phyloP scores from a whole-genome alignment of 2,888 invertebrate genomes.

The Ormyrus nitidulus region DNA sequence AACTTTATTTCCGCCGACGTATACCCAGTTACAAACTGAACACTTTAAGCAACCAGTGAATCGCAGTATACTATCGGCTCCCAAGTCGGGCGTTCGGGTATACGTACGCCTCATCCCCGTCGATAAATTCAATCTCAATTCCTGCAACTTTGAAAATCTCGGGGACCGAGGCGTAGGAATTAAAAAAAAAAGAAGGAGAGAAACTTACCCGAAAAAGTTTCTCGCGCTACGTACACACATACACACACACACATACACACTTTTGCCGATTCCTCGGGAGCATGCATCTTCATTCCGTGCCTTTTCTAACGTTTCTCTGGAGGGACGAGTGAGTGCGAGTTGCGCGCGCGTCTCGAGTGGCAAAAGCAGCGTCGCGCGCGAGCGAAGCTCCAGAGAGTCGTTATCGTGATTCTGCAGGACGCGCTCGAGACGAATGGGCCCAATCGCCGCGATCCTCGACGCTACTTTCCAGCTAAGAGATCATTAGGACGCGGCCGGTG shows the following conservation, averaged over 20 bases:
- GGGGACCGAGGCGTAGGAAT: constrained; percentile 8
- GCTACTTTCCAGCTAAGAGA: too few relatives aligned
- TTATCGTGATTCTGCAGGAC: background rate
- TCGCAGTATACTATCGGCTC: too few relatives aligned
- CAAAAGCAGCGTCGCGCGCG: too few relatives aligned
- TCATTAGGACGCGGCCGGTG: too few relatives aligned
- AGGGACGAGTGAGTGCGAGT: background rate
- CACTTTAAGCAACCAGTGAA: too few relatives aligned
- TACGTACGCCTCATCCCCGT: background rate
- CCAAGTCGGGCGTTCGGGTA: background rate
- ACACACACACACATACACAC: background rate
- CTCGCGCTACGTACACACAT: background rate
- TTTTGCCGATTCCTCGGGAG: background rate
- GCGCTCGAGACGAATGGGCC: too few relatives aligned
- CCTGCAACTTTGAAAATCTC: constrained; percentile 38
- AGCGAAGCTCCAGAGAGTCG: background rate
- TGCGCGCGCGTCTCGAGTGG: background rate
- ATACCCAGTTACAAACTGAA: background rate
- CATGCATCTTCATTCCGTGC: constrained; percentile 26
- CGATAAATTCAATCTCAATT: constrained; percentile 51
- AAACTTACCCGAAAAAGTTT: constrained; percentile 27
- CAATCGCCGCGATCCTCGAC: too few relatives aligned
- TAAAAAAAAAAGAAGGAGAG: constrained; percentile 21
- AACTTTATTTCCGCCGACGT: constrained; percentile 1
- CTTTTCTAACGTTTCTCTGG: background rate